A percentile compares a stretch with the other conserved stretches of the same genome.
Conservation (phyloP, 1,140 invertebrate genomes). For the Drosophila teissieri region DNA sequence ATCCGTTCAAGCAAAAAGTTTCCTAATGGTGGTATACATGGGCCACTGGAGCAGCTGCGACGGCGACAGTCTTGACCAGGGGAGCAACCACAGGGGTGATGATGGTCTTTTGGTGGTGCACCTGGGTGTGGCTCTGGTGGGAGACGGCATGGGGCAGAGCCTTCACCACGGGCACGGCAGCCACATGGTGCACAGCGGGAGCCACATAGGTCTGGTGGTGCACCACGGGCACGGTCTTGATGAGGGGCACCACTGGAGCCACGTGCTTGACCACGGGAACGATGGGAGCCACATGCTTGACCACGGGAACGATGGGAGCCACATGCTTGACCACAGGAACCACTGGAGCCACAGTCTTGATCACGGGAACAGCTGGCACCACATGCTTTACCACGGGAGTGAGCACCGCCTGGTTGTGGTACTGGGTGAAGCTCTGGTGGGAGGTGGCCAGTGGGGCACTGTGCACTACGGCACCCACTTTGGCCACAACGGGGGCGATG, state of each 20-base stretch:
- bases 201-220: constrained; percentile 58
- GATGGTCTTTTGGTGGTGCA: constrained; percentile 68
- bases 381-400: constrained; percentile 68
- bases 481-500: constrained; percentile 61
- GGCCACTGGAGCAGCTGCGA: constrained; percentile 52
- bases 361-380: constrained; percentile 62
- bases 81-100: constrained; percentile 52
- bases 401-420: constrained; percentile 67
- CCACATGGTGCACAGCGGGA: constrained; percentile 78
- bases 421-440: constrained; percentile 84
- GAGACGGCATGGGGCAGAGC: constrained; percentile 82
- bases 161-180: constrained; percentile 60
- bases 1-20: constrained; percentile 6
- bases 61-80: constrained; percentile 61
- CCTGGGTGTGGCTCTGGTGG: constrained; percentile 85
- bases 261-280: constrained; percentile 46
- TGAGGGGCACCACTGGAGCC: constrained; percentile 49
- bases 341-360: constrained; percentile 70
- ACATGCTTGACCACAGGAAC: constrained; percentile 50
- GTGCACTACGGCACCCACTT: constrained; percentile 65
- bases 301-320: constrained; percentile 47
- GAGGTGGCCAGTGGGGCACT: constrained; percentile 82
- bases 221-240: constrained; percentile 57
- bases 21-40: constrained; percentile 68
- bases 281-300: constrained; percentile 45